Conservation (phyloP, 2,888 invertebrate species). For the Drosophila maculinotata region DNA sequence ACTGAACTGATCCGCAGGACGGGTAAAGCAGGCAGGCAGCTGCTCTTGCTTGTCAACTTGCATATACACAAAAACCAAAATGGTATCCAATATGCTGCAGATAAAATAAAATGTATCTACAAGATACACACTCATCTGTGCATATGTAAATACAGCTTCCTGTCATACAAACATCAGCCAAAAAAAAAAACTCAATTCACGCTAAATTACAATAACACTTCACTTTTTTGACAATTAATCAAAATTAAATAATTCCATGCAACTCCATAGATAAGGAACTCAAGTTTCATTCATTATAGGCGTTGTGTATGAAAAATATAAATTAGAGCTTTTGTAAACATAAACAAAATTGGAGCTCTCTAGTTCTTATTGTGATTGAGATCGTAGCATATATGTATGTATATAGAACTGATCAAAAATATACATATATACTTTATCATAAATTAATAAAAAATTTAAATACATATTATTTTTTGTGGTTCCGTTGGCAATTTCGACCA, state of each 20-base stretch:
- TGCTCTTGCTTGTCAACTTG: slow-evolving; percentile 42
- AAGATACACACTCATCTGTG: slow-evolving; percentile 54
- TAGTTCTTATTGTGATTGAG: too few species aligned
- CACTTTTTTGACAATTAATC: slow-evolving; percentile 13
- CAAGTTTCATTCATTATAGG: neutral
- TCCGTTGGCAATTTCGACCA: too few species aligned
- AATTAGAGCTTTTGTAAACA: too few species aligned
- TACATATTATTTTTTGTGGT: too few species aligned
- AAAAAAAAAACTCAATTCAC: slow-evolving; percentile 36
- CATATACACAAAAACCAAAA: slow-evolving; percentile 9
- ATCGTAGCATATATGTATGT: too few species aligned
- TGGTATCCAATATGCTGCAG: slow-evolving; percentile 32
- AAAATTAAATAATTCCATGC: slow-evolving; percentile 6
- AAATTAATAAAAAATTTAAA: too few species aligned
- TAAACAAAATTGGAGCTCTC: too few species aligned
- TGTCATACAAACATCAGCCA: slow-evolving; percentile 20
- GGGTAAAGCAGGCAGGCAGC: slow-evolving; percentile 31
- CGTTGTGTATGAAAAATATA: too few species aligned
- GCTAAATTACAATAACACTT: slow-evolving; percentile 35
- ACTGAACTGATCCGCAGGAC: slow-evolving; percentile 25
- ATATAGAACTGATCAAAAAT: too few species aligned
- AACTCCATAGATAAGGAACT: neutral
- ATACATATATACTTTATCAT: too few species aligned
- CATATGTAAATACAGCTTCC: slow-evolving; percentile 39
- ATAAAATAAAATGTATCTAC: slow-evolving; percentile 62